These are phyloP conservation scores for Caprella mutica DNA, from an alignment of 2,888 invertebrate genomes.

Conservation along the genomic window DNA sequence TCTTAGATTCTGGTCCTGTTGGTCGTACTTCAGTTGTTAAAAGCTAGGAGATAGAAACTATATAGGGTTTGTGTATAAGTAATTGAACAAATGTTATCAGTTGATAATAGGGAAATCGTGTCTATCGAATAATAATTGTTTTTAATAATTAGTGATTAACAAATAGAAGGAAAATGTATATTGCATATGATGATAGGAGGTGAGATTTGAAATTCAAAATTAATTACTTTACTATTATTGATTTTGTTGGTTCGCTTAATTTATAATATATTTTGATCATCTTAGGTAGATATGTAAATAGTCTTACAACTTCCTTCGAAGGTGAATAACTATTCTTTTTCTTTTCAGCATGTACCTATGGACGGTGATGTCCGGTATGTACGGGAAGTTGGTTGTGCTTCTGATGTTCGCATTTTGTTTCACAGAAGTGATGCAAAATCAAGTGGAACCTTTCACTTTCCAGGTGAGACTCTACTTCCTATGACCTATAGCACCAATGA, in stretches of 20 bases:
- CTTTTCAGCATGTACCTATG: conserved; percentile 44
- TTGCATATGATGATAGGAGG: too few relatives aligned
- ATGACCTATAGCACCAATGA: too few relatives aligned
- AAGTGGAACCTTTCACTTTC: conserved; percentile 45
- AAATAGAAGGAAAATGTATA: too few relatives aligned
- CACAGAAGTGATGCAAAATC: conserved; percentile 48
- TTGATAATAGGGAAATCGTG: too few relatives aligned
- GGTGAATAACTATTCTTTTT: conserved; percentile 12
- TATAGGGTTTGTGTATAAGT: too few relatives aligned
- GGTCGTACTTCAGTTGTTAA: too few relatives aligned
- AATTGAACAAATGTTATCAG: too few relatives aligned
- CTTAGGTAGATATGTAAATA: not conserved
- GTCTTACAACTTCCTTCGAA: not conserved
- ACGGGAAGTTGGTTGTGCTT: conserved; percentile 47
- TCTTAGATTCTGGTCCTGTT: too few relatives aligned
- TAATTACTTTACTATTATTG: not conserved
- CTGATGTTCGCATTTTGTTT: conserved; percentile 46
- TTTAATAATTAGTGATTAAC: too few relatives aligned
- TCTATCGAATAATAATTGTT: too few relatives aligned
- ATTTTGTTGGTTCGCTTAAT: not conserved
- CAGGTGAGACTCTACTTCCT: too few relatives aligned
- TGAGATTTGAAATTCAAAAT: not conserved
- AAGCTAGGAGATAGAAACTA: too few relatives aligned
- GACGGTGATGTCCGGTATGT: conserved; percentile 46
- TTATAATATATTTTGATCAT: not conserved